Base-by-base conservation (phyloP, 1,140 invertebrate genomes). In the Halesus radiatus region DNA sequence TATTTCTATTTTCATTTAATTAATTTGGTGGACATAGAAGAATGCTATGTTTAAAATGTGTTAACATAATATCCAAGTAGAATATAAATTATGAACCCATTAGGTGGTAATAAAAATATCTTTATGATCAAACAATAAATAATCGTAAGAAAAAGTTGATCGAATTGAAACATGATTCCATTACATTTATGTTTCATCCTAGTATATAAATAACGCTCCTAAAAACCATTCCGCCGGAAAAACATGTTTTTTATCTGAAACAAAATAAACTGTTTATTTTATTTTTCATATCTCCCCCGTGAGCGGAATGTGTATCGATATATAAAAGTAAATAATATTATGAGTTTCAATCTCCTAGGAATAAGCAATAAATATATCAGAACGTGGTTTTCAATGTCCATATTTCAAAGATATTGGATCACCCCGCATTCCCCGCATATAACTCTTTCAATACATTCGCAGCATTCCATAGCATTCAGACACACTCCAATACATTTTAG, bases 381-480 rank as follows among this genome's bases (percentile, higher is more conserved):
- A 45, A 50, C 50, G 79, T 80, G 82, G 82, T 83, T 83, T 83
- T 83, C 82, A 83, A 83, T 83, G 82, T 83, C 82, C 82, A 81
- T 83, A 81, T 83, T 81, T 83, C 79, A 81, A 81, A 83, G 76
- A 83, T 83, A 83, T 83, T 83, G 82, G 80, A 81, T 81, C 76
- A 58, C 70, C 76, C 10, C 52, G 22, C 68, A 32, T 60, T 18
- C 76, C 52, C 52, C 52, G 20, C 64, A 50, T 58, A 26, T 70
- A 37, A 37, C 62, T 70, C 45, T 45, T 45, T 16, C n/a, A n/a
- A 20, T 80, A 56, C 74, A 79, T 37, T 80, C 81, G 78, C 32
- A 45, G 3, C 37, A 45, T 45, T 45, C 8, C 81, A 78, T 1
- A 45, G 10, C 37, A 13, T 45, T 45, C 37, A 45, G 37, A 45